Conservation (phyloP, 2,888 invertebrate genomes). For the Troides aeacus region DNA sequence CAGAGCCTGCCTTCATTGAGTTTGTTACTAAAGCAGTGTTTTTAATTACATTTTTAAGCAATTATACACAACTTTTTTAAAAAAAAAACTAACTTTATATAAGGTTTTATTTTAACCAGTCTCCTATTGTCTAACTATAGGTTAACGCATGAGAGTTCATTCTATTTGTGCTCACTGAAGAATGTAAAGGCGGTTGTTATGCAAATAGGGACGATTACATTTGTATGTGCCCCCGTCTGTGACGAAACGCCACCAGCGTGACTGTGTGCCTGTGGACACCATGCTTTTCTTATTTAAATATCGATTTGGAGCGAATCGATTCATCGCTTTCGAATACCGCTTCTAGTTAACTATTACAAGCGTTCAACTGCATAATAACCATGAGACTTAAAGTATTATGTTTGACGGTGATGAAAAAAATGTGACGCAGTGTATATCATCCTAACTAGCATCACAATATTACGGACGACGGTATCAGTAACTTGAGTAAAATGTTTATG, state of each 20-base stretch:
- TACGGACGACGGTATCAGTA: too few relatives aligned
- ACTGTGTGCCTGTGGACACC: slow-evolving; percentile 25
- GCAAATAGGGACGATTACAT: slow-evolving; percentile 42
- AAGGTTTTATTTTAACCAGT: not conserved
- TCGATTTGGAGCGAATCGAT: not conserved
- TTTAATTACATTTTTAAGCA: too few relatives aligned
- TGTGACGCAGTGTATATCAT: not conserved
- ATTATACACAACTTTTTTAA: not conserved
- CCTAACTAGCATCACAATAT: not conserved
- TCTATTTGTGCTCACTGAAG: slow-evolving; percentile 29
- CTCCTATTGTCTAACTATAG: slow-evolving; percentile 1
- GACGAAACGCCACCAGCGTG: slow-evolving; percentile 33
- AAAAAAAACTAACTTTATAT: slow-evolving; percentile 18
- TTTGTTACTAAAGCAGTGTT: too few relatives aligned
- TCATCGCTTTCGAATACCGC: not conserved
- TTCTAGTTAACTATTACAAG: not conserved
- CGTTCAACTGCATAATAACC: not conserved
- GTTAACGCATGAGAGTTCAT: slow-evolving; percentile 13
- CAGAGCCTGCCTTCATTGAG: too few relatives aligned
- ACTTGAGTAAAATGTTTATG: too few relatives aligned
- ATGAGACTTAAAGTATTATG: not conserved
- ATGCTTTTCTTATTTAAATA: not conserved
- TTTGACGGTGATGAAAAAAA: too few relatives aligned
- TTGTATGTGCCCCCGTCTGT: slow-evolving; percentile 32
- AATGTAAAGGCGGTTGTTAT: slow-evolving; percentile 49